Percentiles rank a stretch among this genome's conserved stretches.
phyloP scores from a whole-genome alignment of 2,113 vertebrate species.

The Chamaea fasciata region DNA sequence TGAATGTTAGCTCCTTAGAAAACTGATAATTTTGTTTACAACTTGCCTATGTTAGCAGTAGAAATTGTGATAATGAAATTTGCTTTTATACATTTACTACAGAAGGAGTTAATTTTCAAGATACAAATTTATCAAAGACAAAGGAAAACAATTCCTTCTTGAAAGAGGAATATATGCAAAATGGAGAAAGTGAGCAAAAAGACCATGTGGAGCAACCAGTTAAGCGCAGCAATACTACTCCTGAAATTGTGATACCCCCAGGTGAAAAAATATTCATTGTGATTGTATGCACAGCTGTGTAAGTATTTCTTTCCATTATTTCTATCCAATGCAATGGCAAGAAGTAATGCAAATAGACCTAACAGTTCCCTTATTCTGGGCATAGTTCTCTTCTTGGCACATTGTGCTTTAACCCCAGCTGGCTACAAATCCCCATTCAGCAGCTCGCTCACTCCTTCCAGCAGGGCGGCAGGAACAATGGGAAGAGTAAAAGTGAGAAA shows the following conservation, averaged over 20 bases:
- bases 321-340: not conserved
- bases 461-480: rapidly evolving
- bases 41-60: not conserved
- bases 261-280: constrained; percentile 70
- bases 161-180: not conserved
- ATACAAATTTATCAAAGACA: not conserved
- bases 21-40: not conserved
- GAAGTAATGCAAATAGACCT: not conserved
- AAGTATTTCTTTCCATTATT: not conserved
- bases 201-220: not conserved
- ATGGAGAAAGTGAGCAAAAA: not conserved
- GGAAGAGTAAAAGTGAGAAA: not conserved
- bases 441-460: rapidly evolving
- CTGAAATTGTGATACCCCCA: constrained; percentile 67
- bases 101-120: not conserved
- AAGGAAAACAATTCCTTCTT: not conserved
- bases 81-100: not conserved
- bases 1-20: not conserved
- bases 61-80: not conserved
- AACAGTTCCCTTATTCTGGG: not conserved
- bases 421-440: not conserved
- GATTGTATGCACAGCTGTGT: constrained; percentile 77
- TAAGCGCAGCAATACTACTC: not conserved
- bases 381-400: not conserved
- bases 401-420: not conserved